These are phyloP conservation scores for Potamilus streckersoni DNA, from an alignment of 1,140 invertebrate species.

Conservation along the genomic window DNA sequence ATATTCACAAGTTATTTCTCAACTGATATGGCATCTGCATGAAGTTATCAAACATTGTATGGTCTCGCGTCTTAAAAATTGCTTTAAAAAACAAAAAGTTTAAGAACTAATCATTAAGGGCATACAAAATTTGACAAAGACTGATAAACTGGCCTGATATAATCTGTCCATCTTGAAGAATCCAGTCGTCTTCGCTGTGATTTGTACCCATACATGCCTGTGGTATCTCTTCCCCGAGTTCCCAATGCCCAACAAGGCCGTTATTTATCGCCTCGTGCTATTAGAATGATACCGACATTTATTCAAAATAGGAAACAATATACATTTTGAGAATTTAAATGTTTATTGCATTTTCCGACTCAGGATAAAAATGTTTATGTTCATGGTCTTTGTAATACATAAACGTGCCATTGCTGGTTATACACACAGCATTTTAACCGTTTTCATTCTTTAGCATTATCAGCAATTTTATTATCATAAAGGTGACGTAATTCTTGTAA, in stretches of 20 bases:
- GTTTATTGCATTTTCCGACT: neutral
- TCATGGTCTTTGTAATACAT: no score
- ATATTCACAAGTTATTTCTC: no score
- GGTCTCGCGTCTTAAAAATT: neutral
- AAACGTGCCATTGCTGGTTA: no score
- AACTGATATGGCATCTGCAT: neutral
- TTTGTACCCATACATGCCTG: conserved; percentile 44
- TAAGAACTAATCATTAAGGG: neutral
- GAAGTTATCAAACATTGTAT: neutral
- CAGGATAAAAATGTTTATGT: neutral
- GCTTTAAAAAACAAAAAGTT: neutral
- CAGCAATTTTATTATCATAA: no score
- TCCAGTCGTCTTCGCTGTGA: conserved; percentile 52
- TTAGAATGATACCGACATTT: neutral
- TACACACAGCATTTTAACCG: no score
- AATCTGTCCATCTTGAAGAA: conserved; percentile 27
- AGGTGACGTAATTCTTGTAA: no score
- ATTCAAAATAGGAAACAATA: neutral
- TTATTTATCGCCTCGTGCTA: conserved; percentile 39
- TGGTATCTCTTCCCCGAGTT: conserved; percentile 39
- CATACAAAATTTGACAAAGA: neutral
- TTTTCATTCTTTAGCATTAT: no score
- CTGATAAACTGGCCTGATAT: conserved; percentile 31
- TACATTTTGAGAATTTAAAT: neutral
- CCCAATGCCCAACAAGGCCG: conserved; percentile 53